A percentile compares a stretch with the other conserved stretches of the same genome.
Conservation (phyloP, 2,113 vertebrate genomes). For the Syngnathus typhle region DNA sequence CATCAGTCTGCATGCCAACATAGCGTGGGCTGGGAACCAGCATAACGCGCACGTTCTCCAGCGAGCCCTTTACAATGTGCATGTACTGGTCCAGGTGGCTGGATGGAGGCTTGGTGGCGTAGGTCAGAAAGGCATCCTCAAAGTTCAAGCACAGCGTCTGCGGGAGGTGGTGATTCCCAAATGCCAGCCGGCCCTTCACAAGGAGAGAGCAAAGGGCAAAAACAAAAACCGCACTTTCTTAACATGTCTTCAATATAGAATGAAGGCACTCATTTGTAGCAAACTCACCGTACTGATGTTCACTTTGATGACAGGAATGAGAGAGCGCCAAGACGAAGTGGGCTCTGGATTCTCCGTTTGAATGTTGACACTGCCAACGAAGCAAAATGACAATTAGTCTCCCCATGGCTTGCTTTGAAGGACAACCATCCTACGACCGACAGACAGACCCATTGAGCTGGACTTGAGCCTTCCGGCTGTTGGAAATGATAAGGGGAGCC, state of each 20-base stretch:
- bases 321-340: conserved; percentile 91
- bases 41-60: conserved; percentile 98
- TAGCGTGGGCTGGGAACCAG: conserved; percentile 94
- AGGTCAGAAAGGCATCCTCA: conserved; percentile 94
- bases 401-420: not conserved
- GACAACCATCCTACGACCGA: too few relatives aligned
- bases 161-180: conserved; percentile 94
- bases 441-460: too few relatives aligned
- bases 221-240: not conserved
- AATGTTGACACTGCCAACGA: conserved; percentile 76
- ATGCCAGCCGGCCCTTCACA: conserved; percentile 86
- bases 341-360: conserved; percentile 87
- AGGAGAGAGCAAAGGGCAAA: not conserved
- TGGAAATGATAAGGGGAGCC: too few relatives aligned
- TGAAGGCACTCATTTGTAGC: not conserved
- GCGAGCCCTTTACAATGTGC: conserved; percentile 94
- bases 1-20: conserved; percentile 90
- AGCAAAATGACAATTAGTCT: conserved; percentile 12
- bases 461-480: too few relatives aligned
- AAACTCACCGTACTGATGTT: conserved; percentile 94
- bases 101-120: conserved; percentile 96
- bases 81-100: conserved; percentile 97
- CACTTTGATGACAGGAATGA: conserved; percentile 97
- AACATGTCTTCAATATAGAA: not conserved
- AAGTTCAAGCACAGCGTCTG: conserved; percentile 95